Base-by-base conservation (phyloP, 2,113 vertebrate species). In the Chrysochloris asiatica region DNA sequence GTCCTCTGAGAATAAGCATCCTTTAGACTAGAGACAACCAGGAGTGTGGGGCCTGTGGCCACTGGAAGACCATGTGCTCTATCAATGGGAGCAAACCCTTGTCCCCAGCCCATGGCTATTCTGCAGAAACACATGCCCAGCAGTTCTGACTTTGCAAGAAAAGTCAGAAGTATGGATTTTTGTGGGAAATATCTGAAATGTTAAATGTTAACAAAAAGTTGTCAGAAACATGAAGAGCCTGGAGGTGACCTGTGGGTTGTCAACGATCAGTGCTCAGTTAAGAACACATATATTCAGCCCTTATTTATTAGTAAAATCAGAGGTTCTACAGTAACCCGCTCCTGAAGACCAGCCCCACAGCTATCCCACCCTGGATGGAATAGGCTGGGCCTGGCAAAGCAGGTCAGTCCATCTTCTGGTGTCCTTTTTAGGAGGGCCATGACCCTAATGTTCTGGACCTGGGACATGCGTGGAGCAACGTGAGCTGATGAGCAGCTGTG, bases 351-450 rank as follows among this genome's bases (percentile, higher is more conserved):
- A 11, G 43, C 45, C 7, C 59, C 43, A 48, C 1, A 26, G 45
- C 61, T 4, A 19, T 36, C 22, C 6, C 67, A 38, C 19, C 80
- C 50, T 17, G 13, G 69, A 2, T 24, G 1, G 6, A 38, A 48
- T 2, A 3, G 61, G n/a, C 0, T 0, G 14, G 26, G 41, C 28
- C 52, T 24, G 9, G 8, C 6, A 1, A 22, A 11, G 7, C 12
- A 6, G 8, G 24, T 45, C 41, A 22, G 71, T 5, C 63, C 14
- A 0, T 21, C 16, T 67, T 19, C 75, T 8, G 0, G 17, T 54
- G 36, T 38, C 41, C 6, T 41, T 75, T 48, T n/a, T 28, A 28
- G 5, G 17, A 14, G 50, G 83, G 83, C 71, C 1, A 0, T 7
- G 59, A 26, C 36, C 38, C 28, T 1, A 26, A 54, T 0, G 11